These are phyloP conservation scores for Helicorthomorpha holstii DNA, from an alignment of 1,140 invertebrate species.

Conservation along the genomic window DNA sequence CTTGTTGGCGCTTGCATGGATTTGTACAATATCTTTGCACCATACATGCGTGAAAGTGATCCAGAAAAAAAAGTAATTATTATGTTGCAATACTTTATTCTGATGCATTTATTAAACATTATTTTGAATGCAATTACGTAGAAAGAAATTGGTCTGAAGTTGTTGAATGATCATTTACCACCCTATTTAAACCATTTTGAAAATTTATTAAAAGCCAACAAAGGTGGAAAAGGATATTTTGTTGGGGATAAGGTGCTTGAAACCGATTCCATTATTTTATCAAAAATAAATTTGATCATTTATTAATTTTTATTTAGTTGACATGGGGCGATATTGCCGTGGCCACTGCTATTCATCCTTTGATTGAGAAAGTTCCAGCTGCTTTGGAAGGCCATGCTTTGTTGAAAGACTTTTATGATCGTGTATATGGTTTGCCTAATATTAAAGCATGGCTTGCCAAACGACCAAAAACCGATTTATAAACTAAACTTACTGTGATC, in stretches of 20 bases:
- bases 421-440: constrained; percentile 26
- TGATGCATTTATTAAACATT: no score
- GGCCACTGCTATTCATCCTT: constrained; percentile 34
- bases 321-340: constrained; percentile 42
- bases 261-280: background rate
- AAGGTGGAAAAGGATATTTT: constrained; percentile 28
- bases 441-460: constrained; percentile 32
- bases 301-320: constrained; percentile 27
- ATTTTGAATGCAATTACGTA: constrained; percentile 12
- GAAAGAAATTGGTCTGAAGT: constrained; percentile 12
- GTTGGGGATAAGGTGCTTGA: constrained; percentile 35
- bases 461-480: constrained; percentile 29
- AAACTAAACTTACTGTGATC: constrained; percentile 11
- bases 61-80: constrained; percentile 9
- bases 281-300: background rate
- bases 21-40: background rate
- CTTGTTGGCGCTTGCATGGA: background rate
- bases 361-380: constrained; percentile 24
- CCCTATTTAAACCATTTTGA: constrained; percentile 39
- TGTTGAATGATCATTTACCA: constrained; percentile 26
- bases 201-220: constrained; percentile 32
- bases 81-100: no score
- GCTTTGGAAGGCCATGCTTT: constrained; percentile 34
- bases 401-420: constrained; percentile 27
- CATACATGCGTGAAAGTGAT: background rate